Percentiles rank a stretch among this genome's conserved stretches.
Evolutionary conservation across 35 echinoderm and acorn worm genomes (phyloP).

Genomic region (Lytechinus pictus): DNA sequence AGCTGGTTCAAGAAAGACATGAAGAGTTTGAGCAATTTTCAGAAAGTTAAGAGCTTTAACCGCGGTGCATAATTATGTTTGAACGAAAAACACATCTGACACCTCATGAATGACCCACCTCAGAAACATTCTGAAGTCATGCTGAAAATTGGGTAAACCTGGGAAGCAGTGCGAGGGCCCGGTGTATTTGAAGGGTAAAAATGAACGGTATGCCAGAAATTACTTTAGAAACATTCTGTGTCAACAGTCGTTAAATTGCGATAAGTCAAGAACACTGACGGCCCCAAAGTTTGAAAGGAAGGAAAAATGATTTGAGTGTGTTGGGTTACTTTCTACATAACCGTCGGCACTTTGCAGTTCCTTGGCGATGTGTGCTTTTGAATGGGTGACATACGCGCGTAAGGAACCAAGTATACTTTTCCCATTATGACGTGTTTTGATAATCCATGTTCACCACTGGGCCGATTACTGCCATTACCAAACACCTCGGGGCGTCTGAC

Average conservation of each 20-base stretch:
- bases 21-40: neutral
- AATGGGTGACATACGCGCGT: conserved; percentile 9
- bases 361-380: conserved; percentile 18
- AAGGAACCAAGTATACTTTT: neutral
- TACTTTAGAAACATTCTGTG: conserved; percentile 40
- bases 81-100: conserved; percentile 10
- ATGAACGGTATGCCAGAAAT: conserved; percentile 27
- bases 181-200: neutral
- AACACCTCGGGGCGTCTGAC: conserved; percentile 43
- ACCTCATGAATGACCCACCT: neutral
- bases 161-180: neutral
- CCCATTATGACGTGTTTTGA: conserved; percentile 47
- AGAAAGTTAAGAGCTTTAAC: neutral
- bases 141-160: conserved; percentile 11
- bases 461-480: conserved; percentile 43
- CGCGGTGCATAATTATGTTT: conserved; percentile 10
- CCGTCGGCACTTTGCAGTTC: neutral
- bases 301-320: conserved; percentile 47
- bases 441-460: conserved; percentile 43
- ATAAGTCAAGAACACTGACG: conserved; percentile 21
- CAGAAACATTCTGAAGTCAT: conserved; percentile 11
- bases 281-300: neutral
- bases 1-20: neutral
- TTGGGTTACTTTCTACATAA: conserved; percentile 51
- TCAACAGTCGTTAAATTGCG: conserved; percentile 20